Conservation (phyloP, 2,113 vertebrate species). For the Xenopus laevis region DNA sequence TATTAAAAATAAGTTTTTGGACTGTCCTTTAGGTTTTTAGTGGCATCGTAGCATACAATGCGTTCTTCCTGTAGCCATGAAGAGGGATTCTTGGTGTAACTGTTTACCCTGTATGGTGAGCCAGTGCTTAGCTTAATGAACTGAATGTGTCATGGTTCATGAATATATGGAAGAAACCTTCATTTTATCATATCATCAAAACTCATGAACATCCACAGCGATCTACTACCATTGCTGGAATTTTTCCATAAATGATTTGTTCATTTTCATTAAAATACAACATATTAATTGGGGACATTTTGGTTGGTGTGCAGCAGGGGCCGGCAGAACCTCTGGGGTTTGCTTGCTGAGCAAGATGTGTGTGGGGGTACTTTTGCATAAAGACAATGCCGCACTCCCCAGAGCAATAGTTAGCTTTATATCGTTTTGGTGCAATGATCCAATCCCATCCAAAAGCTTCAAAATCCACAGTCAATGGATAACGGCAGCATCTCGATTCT, state of each 20-base stretch:
- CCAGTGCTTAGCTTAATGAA: slow-evolving; percentile 53
- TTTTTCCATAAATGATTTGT: slow-evolving; percentile 98
- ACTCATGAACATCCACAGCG: slow-evolving; percentile 94
- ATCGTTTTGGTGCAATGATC: slow-evolving; percentile 98
- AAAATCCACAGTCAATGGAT: slow-evolving; percentile 94
- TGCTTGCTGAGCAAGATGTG: slow-evolving; percentile 93
- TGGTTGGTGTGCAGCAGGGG: slow-evolving; percentile 95
- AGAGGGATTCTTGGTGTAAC: background rate
- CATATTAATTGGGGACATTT: slow-evolving; percentile 99
- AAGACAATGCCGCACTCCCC: slow-evolving; percentile 97
- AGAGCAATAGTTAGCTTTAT: slow-evolving; percentile 97
- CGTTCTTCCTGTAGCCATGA: no score
- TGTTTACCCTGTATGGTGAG: slow-evolving; percentile 13
- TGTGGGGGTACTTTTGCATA: slow-evolving; percentile 96
- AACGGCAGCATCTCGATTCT: slow-evolving; percentile 92
- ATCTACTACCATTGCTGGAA: slow-evolving; percentile 97
- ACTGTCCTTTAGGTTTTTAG: background rate
- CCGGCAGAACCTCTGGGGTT: slow-evolving; percentile 89
- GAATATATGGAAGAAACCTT: slow-evolving; percentile 49
- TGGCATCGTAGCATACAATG: no score
- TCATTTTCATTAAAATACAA: slow-evolving; percentile 94
- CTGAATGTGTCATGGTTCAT: slow-evolving; percentile 65
- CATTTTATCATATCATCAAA: background rate
- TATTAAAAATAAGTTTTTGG: no score
- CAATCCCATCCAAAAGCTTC: slow-evolving; percentile 97